Evolutionary conservation across 2,888 invertebrate genomes (phyloP).

Genomic region (Napeogenes inachia): DNA sequence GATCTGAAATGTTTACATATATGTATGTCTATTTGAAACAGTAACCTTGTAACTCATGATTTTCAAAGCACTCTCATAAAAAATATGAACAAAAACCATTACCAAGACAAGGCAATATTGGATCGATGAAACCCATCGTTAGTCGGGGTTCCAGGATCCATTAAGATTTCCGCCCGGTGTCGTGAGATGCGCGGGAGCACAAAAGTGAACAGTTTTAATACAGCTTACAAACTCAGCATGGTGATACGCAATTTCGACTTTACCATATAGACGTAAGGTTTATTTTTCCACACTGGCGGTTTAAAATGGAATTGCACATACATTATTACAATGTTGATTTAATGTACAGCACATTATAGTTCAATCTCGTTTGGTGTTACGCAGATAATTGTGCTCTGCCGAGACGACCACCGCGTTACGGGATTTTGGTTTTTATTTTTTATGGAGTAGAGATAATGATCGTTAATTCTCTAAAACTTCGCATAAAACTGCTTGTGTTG

Average conservation of each 20-base stretch:
- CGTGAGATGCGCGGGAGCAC: conserved; percentile 67
- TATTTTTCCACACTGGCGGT: neutral
- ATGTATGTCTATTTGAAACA: neutral
- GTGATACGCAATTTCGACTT: conserved; percentile 31
- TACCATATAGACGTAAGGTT: neutral
- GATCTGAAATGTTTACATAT: no score
- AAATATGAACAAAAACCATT: conserved; percentile 31
- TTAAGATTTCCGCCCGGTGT: conserved; percentile 74
- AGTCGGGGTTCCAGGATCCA: conserved; percentile 73
- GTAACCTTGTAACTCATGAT: neutral
- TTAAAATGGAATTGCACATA: conserved; percentile 20
- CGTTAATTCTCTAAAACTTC: conserved; percentile 31
- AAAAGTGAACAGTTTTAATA: conserved; percentile 36
- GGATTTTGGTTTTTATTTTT: conserved; percentile 30
- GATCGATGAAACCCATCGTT: conserved; percentile 73
- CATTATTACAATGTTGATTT: conserved; percentile 34
- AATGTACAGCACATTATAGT: conserved; percentile 38
- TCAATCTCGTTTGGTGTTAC: conserved; percentile 39
- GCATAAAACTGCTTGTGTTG: conserved; percentile 53
- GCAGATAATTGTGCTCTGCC: conserved; percentile 36
- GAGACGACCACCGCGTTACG: conserved; percentile 8
- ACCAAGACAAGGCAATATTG: conserved; percentile 42
- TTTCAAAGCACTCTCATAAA: conserved; percentile 2
- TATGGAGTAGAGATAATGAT: conserved; percentile 29
- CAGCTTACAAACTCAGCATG: conserved; percentile 28